Evolutionary conservation across 2,113 vertebrate species (phyloP).

Genomic region (Crotalus horridus): DNA sequence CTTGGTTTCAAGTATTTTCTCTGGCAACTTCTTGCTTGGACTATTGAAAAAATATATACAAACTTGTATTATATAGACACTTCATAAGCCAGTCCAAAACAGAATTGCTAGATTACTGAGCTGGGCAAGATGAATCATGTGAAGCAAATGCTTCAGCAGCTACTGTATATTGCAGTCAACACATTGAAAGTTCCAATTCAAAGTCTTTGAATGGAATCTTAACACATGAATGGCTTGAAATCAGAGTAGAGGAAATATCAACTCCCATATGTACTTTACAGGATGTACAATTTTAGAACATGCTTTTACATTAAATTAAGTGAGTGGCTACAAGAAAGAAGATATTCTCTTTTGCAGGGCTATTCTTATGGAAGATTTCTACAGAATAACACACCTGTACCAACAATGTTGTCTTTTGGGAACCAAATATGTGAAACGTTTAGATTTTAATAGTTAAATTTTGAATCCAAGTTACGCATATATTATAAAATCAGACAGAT

Average conservation of each 20-base stretch:
- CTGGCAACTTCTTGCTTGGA: neutral
- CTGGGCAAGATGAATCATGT: neutral
- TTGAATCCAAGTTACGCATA: neutral
- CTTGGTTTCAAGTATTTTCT: neutral
- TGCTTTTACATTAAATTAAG: neutral
- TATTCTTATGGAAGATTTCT: neutral
- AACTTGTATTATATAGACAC: neutral
- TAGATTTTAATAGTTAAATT: neutral
- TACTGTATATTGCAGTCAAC: neutral
- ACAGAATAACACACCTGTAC: neutral
- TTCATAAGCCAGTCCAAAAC: neutral
- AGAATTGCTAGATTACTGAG: neutral
- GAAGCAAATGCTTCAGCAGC: neutral
- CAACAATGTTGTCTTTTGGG: neutral
- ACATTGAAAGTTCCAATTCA: neutral
- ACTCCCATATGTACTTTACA: neutral
- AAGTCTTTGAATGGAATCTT: neutral
- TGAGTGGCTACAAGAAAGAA: neutral
- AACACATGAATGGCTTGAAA: neutral
- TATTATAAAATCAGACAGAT: neutral
- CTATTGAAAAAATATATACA: neutral
- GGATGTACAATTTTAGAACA: neutral
- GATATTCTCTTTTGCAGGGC: neutral
- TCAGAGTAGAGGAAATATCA: neutral
- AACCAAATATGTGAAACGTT: neutral